These are phyloP conservation scores for Macquaria australasica DNA, from an alignment of 2,113 vertebrate species.

Conservation along the genomic window DNA sequence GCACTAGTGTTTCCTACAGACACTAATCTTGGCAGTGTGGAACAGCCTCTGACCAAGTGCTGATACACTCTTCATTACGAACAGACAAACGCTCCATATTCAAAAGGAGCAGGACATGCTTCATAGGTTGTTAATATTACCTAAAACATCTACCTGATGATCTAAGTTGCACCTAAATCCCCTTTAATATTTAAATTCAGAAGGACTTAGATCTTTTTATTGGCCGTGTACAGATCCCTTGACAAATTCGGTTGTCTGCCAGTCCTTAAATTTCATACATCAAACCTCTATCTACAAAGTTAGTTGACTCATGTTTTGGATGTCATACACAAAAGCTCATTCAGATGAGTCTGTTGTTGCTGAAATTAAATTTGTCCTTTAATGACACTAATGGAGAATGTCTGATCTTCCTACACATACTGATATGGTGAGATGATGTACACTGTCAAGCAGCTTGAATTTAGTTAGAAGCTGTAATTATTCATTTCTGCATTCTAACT, in stretches of 20 bases:
- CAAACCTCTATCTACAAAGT: conserved; percentile 43
- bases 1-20: conserved; percentile 35
- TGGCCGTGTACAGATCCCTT: conserved; percentile 5
- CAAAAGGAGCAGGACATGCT: background rate
- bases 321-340: background rate
- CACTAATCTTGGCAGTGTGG: conserved; percentile 33
- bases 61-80: background rate
- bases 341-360: conserved; percentile 4
- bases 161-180: conserved; percentile 9
- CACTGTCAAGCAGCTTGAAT: background rate
- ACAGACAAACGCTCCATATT: conserved; percentile 14
- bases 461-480: conserved; percentile 18
- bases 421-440: conserved; percentile 11
- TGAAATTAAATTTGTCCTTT: conserved; percentile 31
- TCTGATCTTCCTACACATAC: background rate
- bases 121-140: background rate
- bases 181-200: background rate
- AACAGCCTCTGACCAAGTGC: conserved; percentile 11
- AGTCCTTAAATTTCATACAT: conserved; percentile 28
- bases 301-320: conserved; percentile 33
- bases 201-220: conserved; percentile 23
- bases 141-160: conserved; percentile 15
- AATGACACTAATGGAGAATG: conserved; percentile 17
- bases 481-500: background rate
- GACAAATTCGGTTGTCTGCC: conserved; percentile 15